Evolutionary conservation across 2,113 vertebrate species (phyloP).

Genomic region (Trematocara marginatum): DNA sequence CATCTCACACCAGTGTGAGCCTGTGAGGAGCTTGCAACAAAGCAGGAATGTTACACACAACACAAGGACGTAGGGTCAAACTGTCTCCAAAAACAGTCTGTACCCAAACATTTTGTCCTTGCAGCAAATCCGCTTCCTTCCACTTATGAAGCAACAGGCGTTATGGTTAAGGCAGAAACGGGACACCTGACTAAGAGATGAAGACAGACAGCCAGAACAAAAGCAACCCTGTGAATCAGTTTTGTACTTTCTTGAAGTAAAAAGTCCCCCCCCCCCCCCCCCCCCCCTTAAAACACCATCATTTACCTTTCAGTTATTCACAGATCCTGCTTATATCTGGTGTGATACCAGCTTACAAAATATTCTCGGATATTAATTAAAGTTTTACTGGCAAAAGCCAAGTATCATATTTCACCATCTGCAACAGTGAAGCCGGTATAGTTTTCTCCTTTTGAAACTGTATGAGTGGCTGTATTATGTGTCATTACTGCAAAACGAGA

Average conservation of each 20-base stretch:
- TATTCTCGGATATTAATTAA: background rate
- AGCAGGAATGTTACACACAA: slow-evolving; percentile 52
- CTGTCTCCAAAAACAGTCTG: slow-evolving; percentile 47
- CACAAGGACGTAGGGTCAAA: background rate
- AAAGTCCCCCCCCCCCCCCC: background rate
- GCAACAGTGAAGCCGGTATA: background rate
- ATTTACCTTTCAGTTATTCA: background rate
- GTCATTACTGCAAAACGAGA: background rate
- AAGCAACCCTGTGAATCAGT: background rate
- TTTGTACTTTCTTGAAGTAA: background rate
- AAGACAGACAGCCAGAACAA: background rate
- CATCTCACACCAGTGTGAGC: slow-evolving; percentile 25
- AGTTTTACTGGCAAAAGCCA: background rate
- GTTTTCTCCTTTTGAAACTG: background rate
- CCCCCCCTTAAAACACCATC: fast-evolving
- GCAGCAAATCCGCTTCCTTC: background rate
- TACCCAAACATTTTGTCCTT: slow-evolving; percentile 60
- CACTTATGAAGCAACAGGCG: background rate
- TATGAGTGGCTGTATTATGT: background rate
- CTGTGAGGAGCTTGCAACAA: slow-evolving; percentile 42
- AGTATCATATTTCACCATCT: background rate
- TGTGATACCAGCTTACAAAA: background rate
- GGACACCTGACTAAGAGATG: background rate
- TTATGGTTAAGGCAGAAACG: background rate
- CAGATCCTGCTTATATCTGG: background rate